Evolutionary conservation across 2,797 vertebrate species (phyloP), one percentile per base, ranked within the genome.

Genomic region (Schizopygopsis malacanthus): DNA sequence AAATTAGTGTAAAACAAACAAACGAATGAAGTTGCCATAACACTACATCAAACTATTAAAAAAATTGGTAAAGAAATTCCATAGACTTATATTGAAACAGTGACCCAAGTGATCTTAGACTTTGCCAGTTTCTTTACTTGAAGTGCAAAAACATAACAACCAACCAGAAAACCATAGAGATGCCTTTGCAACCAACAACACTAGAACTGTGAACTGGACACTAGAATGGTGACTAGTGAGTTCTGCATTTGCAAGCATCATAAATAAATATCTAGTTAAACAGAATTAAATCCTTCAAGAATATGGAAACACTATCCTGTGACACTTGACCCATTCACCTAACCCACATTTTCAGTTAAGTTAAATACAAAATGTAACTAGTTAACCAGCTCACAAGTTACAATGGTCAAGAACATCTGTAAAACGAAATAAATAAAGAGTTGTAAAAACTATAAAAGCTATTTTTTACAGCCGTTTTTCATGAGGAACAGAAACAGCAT

Each of bases 281-380:
- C 50, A 54, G 8, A 70, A 50, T n/a, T 8, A 39, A 18, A 50
- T 37, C 25, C 12, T 52, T 50, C 7, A 15, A 54, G 33, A 43
- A 15, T 6, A 18, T 15, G 8, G n/a, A 59, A 39, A 56, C 18
- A 56, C 50, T 77, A 3, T 4, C 4, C 22, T 43, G 33, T 56
- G 50, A 70, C 45, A 15, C 56, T 79, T 78, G 37, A 25, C 2
- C 18, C 63, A 7, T 37, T 33, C 33, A 75, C 69, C 41, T 65
- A 18, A 43, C 33, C 67, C 18, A 78, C 69, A 65, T 67, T 54
- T 69, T 15, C 7, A 61, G 4, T 52, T 43, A 11, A 39, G 16
- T 37, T 73, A 5, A 61, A 61, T 72, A 59, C 39, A 76, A 76
- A 41, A 28, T 77, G 70, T 85, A 52, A 89, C 86, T 81, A 71